These are phyloP conservation scores for Phyllopteryx taeniolatus DNA, from an alignment of 2,113 vertebrate species.

Conservation along the genomic window DNA sequence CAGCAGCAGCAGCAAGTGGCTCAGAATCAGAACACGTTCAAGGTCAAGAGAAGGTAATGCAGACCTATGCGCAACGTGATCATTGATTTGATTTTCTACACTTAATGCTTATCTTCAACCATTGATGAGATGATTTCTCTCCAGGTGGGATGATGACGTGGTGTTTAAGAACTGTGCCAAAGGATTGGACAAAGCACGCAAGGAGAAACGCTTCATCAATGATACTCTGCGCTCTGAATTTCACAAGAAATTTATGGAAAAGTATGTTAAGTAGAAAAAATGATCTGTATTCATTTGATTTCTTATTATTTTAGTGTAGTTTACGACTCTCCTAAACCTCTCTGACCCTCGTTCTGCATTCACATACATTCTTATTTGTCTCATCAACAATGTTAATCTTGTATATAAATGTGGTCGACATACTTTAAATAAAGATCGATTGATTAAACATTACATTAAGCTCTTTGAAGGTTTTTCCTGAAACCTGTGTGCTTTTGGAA, in stretches of 20 bases:
- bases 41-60: constrained; percentile 91
- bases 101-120: not conserved
- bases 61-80: not conserved
- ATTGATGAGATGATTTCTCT: constrained; percentile 28
- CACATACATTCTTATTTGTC: constrained; percentile 21
- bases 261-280: constrained; percentile 90
- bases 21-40: constrained; percentile 81
- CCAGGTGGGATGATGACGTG: constrained; percentile 98
- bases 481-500: not conserved
- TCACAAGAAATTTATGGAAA: constrained; percentile 95
- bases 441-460: not conserved
- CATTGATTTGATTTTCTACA: not conserved
- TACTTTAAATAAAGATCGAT: constrained; percentile 28
- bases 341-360: not conserved
- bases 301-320: constrained; percentile 21
- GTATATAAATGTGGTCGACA: constrained; percentile 25
- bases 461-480: not conserved
- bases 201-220: constrained; percentile 95
- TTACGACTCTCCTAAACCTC: not conserved
- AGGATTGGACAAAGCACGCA: constrained; percentile 91
- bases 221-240: constrained; percentile 90
- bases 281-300: constrained; percentile 2
- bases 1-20: constrained; percentile 42
- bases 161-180: constrained; percentile 99
- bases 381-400: constrained; percentile 6